Evolutionary conservation across 1,140 invertebrate species (phyloP).

Genomic region (Ditylenchus dipsaci): DNA sequence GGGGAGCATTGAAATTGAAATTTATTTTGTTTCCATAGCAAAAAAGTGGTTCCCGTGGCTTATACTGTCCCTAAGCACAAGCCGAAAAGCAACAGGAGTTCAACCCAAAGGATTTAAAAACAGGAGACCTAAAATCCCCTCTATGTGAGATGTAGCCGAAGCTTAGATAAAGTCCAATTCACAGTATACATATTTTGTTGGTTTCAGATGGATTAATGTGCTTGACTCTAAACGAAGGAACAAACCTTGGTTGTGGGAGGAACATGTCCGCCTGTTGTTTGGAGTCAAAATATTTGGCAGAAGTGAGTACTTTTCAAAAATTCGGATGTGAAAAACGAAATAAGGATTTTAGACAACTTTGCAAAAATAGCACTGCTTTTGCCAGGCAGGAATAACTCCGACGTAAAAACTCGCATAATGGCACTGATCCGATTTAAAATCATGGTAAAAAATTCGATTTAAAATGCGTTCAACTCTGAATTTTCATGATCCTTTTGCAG

Average conservation of each 20-base stretch:
- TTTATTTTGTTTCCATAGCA: too few species aligned
- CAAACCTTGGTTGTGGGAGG: conserved; percentile 32
- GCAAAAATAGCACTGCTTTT: conserved; percentile 36
- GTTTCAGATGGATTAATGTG: conserved; percentile 24
- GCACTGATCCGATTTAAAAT: conserved; percentile 37
- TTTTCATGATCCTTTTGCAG: conserved; percentile 18
- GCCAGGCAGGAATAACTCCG: conserved; percentile 36
- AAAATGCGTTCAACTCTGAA: background rate
- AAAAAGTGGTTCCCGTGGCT: too few species aligned
- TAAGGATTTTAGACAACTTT: conserved; percentile 16
- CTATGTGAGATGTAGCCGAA: too few species aligned
- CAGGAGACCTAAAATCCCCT: too few species aligned
- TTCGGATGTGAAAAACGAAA: too few species aligned
- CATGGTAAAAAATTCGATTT: conserved; percentile 15
- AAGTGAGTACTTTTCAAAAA: too few species aligned
- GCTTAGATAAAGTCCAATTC: too few species aligned
- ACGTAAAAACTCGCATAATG: conserved; percentile 35
- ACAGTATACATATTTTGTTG: too few species aligned
- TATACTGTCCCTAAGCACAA: too few species aligned
- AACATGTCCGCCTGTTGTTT: conserved; percentile 31
- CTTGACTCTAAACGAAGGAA: conserved; percentile 42
- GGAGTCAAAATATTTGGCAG: conserved; percentile 34
- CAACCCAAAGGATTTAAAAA: too few species aligned
- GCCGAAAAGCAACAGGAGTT: too few species aligned
- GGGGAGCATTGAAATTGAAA: too few species aligned